Evolutionary conservation across 1,140 invertebrate genomes (phyloP), one percentile per base, ranked within the genome.

Genomic region (Drosophila murphyi): DNA sequence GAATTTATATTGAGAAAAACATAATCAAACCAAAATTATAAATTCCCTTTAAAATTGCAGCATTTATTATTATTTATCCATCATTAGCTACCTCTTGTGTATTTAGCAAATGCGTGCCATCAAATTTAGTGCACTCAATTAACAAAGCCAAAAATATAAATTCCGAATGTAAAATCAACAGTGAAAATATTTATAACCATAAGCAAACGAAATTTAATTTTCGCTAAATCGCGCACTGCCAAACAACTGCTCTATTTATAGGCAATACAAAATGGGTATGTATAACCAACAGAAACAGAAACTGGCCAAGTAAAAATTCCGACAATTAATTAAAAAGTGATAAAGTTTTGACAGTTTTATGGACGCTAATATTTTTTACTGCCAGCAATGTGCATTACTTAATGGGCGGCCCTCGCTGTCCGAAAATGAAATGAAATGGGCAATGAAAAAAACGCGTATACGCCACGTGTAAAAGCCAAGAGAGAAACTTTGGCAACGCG

Each of bases 401-500:
- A 43, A 65, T 50, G 70, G 52, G 54, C 39, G 39, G 12, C 43
- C 65, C 65, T 61, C 56, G 65, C 56, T 52, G 48, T 6, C 48
- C 37, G 37, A 31, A 31, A 37, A 34, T 20, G 34, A 34, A 29
- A 59, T 32, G 50, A 76, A 68, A 75, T 71, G 80, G 65, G 78
- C 80, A 83, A 83, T 74, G 79, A 72, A 86, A 73, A 72, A 86
- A 62, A 37, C 70, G 54, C 78, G 71, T 54, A 87, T 85, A 85
- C 81, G 81, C 73, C 70, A 50, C 50, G 80, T 82, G 61, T 32
- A 37, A 63, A 39, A 45, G 59, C 64, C 41, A 60, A 63, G 39
- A 28, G n/a, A 20, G 35, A 62, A 72, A 67, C 32, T 72, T 72
- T 68, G 47, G 37, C 29, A 32, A 48, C 54, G 64, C 68, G 50